Evolutionary conservation across 2,888 invertebrate genomes (phyloP).

Genomic region (Plebejus anna): DNA sequence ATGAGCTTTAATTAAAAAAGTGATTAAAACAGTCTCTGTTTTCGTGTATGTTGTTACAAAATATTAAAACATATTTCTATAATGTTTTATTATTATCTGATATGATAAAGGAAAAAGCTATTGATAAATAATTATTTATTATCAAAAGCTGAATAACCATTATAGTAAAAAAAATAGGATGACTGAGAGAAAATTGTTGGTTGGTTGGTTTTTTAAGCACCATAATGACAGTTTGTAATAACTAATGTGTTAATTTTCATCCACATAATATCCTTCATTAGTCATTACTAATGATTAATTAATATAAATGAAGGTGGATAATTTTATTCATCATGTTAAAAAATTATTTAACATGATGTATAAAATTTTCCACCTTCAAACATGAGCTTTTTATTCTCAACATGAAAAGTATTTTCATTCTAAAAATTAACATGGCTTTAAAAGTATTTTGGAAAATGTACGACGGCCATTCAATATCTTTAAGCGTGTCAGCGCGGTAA

Average conservation of each 20-base stretch:
- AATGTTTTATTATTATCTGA: neutral
- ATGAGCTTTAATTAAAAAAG: neutral
- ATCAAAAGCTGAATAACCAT: neutral
- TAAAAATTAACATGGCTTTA: neutral
- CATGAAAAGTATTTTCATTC: no score
- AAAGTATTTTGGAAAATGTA: neutral
- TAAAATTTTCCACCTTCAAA: neutral
- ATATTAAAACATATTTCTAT: neutral
- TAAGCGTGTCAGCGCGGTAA: neutral
- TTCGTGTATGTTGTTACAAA: neutral
- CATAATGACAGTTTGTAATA: no score
- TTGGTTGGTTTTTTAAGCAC: no score
- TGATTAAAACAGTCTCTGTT: neutral
- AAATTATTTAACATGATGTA: no score
- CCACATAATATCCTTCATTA: no score
- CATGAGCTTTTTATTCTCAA: neutral
- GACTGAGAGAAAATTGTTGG: neutral
- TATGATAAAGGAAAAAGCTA: neutral
- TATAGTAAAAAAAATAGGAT: neutral
- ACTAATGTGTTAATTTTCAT: no score
- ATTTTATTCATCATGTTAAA: no score
- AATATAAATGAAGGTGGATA: no score
- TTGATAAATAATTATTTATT: neutral
- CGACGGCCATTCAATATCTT: neutral
- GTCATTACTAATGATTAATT: no score